Conservation (phyloP, 2,797 vertebrate species). For the Microcaecilia unicolor region DNA sequence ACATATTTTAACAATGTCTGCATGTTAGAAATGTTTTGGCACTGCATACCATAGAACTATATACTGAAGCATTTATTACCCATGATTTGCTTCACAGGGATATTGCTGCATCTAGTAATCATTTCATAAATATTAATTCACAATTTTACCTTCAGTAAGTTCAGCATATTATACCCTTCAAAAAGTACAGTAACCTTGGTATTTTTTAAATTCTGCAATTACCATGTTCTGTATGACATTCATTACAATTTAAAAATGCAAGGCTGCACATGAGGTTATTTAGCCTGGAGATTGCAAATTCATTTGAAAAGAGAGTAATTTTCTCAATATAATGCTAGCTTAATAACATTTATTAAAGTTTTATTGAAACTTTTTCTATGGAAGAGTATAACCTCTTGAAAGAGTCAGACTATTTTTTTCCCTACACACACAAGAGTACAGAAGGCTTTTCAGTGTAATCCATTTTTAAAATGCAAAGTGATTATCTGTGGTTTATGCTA, state of each 20-base stretch:
- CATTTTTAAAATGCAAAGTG: background rate
- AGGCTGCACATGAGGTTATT: constrained; percentile 9
- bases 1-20: too few species aligned
- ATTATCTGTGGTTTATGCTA: too few species aligned
- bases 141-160: background rate
- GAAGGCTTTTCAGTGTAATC: constrained; percentile 9
- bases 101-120: too few species aligned
- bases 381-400: constrained; percentile 16
- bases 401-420: constrained; percentile 4
- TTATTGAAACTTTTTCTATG: constrained; percentile 17
- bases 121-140: too few species aligned
- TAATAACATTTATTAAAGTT: background rate
- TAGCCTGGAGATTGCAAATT: constrained; percentile 11
- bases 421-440: constrained; percentile 6
- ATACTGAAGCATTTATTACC: too few species aligned
- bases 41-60: too few species aligned
- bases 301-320: constrained; percentile 3
- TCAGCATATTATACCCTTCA: background rate
- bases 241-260: constrained; percentile 11
- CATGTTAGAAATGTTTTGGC: too few species aligned
- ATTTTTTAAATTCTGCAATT: background rate
- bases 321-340: constrained; percentile 13
- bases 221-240: constrained; percentile 6
- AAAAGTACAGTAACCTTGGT: too few species aligned
- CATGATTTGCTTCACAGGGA: too few species aligned